phyloP scores from a whole-genome alignment of 2,113 vertebrate species.

The Silurus asotus region DNA sequence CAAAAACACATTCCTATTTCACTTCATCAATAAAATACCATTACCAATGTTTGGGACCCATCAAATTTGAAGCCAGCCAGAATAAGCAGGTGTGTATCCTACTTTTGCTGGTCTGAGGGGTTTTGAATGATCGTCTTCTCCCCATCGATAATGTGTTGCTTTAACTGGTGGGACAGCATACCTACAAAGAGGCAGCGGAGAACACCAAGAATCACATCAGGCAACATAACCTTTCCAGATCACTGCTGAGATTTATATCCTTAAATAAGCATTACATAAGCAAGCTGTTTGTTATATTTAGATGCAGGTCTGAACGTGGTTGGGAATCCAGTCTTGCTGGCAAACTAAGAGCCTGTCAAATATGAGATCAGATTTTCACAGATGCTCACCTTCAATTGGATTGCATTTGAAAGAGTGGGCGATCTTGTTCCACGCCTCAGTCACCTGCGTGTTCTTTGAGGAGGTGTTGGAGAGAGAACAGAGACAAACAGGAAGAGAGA shows the following conservation, averaged over 20 bases:
- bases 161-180: slow-evolving; percentile 96
- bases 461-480: not conserved
- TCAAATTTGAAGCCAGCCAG: not conserved
- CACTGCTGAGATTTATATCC: not conserved
- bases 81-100: slow-evolving; percentile 41
- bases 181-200: slow-evolving; percentile 66
- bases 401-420: slow-evolving; percentile 95
- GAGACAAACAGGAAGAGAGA: slow-evolving; percentile 7
- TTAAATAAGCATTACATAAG: not conserved
- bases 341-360: not conserved
- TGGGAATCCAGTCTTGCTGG: not conserved
- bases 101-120: slow-evolving; percentile 96
- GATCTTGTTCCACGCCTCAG: slow-evolving; percentile 98
- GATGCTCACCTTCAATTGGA: slow-evolving; percentile 87
- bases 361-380: not conserved
- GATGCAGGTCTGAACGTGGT: not conserved
- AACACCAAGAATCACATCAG: not conserved
- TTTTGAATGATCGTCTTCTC: slow-evolving; percentile 99
- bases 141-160: slow-evolving; percentile 96
- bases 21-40: not conserved
- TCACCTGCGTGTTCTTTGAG: slow-evolving; percentile 90
- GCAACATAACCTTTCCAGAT: not conserved
- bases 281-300: not conserved
- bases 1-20: slow-evolving; percentile 4
- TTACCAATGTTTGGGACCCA: not conserved